Conservation (phyloP, 2,888 invertebrate species). For the Calliphora vomitoria region DNA sequence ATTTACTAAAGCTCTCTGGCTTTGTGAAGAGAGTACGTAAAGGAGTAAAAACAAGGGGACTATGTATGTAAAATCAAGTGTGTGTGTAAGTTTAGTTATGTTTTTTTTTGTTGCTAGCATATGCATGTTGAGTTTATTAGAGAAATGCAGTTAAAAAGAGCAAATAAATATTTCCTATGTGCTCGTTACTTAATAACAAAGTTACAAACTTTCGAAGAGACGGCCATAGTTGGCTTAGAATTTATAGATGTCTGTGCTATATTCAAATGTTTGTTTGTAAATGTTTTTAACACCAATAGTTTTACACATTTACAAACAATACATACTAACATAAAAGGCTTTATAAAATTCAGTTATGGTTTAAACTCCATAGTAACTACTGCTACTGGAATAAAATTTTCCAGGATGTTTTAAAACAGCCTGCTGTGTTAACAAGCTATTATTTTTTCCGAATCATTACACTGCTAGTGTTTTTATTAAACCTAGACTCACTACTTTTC, state of each 20-base stretch:
- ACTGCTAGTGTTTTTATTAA: slow-evolving; percentile 12
- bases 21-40: too few species aligned
- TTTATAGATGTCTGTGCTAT: slow-evolving; percentile 50
- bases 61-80: too few species aligned
- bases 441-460: slow-evolving; percentile 71
- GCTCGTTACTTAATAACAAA: slow-evolving; percentile 59
- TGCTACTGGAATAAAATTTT: slow-evolving; percentile 16
- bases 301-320: neutral
- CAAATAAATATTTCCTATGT: slow-evolving; percentile 65
- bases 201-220: slow-evolving; percentile 22
- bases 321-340: neutral
- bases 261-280: slow-evolving; percentile 25
- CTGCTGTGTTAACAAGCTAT: slow-evolving; percentile 70
- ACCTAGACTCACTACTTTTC: neutral
- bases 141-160: slow-evolving; percentile 23
- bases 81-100: neutral
- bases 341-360: neutral
- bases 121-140: neutral
- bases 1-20: too few species aligned
- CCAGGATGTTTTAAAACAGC: slow-evolving; percentile 23
- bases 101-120: neutral
- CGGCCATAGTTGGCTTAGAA: slow-evolving; percentile 8
- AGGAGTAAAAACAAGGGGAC: too few species aligned
- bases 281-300: slow-evolving; percentile 14
- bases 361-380: slow-evolving; percentile 26